A percentile compares a stretch with the other conserved stretches of the same genome.
Conservation (phyloP, 1,140 invertebrate genomes). For the Zaprionus africanus region DNA sequence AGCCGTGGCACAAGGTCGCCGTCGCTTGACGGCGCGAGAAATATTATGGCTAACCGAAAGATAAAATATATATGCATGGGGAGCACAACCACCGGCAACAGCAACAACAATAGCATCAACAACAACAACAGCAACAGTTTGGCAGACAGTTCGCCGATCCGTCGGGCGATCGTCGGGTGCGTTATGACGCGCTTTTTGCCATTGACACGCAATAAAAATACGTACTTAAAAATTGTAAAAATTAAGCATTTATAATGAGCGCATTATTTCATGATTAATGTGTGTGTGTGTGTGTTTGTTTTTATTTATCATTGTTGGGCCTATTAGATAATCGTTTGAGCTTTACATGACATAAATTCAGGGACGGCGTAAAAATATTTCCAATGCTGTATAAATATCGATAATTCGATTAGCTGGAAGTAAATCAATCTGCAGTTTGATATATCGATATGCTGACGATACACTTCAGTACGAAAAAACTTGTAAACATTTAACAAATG, state of each 20-base stretch:
- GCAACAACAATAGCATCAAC: neutral
- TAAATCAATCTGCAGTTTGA: neutral
- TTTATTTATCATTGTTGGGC: constrained; percentile 4
- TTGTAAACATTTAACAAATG: neutral
- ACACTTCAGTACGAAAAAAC: too few relatives aligned
- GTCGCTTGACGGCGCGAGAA: constrained; percentile 71
- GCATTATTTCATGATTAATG: constrained; percentile 31
- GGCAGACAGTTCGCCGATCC: constrained; percentile 22
- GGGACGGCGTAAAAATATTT: constrained; percentile 4
- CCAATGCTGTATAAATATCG: neutral
- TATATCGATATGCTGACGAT: too few relatives aligned
- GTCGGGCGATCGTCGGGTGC: constrained; percentile 51
- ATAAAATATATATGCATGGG: constrained; percentile 65
- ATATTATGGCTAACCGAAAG: constrained; percentile 75
- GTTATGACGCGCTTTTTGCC: constrained; percentile 75
- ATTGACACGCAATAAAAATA: constrained; percentile 81
- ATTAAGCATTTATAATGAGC: constrained; percentile 53
- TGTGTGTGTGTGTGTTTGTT: constrained; percentile 9
- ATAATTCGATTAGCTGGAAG: neutral
- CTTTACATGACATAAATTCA: constrained; percentile 3
- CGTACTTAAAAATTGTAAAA: constrained; percentile 65
- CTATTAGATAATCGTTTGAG: constrained; percentile 37
- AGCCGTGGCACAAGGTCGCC: constrained; percentile 72
- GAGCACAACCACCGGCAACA: constrained; percentile 11
- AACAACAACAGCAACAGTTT: constrained; percentile 27